Evolutionary conservation across 2,888 invertebrate species (phyloP).

Genomic region (Leucoptera coffeella): DNA sequence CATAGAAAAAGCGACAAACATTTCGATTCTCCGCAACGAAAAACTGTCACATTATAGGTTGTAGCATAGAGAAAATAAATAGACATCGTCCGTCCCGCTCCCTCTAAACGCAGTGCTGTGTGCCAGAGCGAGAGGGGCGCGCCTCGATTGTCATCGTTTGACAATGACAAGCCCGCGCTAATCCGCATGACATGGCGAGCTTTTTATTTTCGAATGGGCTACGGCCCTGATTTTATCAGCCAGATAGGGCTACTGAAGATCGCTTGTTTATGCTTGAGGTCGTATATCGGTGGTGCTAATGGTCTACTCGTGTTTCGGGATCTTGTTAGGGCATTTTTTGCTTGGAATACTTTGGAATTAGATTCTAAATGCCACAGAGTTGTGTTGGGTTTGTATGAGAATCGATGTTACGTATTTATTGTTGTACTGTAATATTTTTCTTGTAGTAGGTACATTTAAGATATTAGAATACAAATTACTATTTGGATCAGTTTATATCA

Average conservation of each 20-base stretch:
- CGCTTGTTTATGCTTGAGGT: conserved; percentile 26
- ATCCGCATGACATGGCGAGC: conserved; percentile 41
- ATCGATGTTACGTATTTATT: too few relatives aligned
- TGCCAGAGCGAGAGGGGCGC: conserved; percentile 26
- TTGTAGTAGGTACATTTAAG: too few relatives aligned
- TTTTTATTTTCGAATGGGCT: conserved; percentile 17
- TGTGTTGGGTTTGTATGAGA: too few relatives aligned
- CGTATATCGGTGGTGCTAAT: conserved; percentile 27
- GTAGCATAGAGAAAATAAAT: conserved; percentile 45
- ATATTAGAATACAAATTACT: too few relatives aligned
- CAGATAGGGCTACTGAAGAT: conserved; percentile 28
- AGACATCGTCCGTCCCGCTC: conserved; percentile 25
- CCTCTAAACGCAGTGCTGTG: conserved; percentile 7
- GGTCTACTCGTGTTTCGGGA: conserved; percentile 36
- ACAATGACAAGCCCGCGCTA: conserved; percentile 34
- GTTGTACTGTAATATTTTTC: too few relatives aligned
- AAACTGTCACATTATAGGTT: conserved; percentile 40
- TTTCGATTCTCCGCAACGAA: conserved; percentile 42
- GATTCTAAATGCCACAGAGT: too few relatives aligned
- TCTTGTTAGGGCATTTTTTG: conserved; percentile 28
- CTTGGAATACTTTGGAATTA: too few relatives aligned
- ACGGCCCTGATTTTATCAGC: conserved; percentile 15
- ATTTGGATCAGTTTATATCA: too few relatives aligned
- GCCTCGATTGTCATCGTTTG: conserved; percentile 34
- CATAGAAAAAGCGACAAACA: conserved; percentile 36